These are phyloP conservation scores for Trachelus iudaicus DNA, from an alignment of 2,888 invertebrate species.

Conservation along the genomic window DNA sequence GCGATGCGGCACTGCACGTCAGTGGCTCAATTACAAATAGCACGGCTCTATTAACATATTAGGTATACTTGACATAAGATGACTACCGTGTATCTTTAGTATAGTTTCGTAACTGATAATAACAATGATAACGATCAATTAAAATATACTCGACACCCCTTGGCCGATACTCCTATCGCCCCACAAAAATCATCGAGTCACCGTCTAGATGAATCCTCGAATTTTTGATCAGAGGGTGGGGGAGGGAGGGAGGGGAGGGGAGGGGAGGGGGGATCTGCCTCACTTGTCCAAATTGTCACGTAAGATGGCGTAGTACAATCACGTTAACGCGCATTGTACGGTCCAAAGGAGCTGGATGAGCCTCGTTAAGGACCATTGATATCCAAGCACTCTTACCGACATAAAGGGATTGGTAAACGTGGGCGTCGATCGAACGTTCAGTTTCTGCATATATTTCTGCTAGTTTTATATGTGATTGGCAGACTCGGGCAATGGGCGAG, in stretches of 20 bases:
- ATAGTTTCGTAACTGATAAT: no score
- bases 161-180: not conserved
- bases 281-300: not conserved
- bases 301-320: not conserved
- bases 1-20: not conserved
- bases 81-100: not conserved
- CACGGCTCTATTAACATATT: not conserved
- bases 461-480: not conserved
- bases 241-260: no score
- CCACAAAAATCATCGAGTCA: not conserved
- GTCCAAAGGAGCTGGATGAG: not conserved
- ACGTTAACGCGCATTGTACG: conserved; percentile 5
- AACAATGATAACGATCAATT: not conserved
- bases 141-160: not conserved
- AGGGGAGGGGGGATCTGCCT: not conserved
- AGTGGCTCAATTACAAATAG: not conserved
- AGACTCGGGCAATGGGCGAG: not conserved
- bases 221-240: not conserved
- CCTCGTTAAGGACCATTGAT: conserved; percentile 2
- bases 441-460: not conserved
- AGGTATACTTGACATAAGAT: not conserved
- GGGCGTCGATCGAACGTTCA: not conserved
- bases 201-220: not conserved
- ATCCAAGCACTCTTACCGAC: not conserved
- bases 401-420: not conserved